Percentiles rank a stretch among this genome's conserved stretches.
These are phyloP conservation scores for Cataglyphis albicans DNA, from an alignment of 2,888 invertebrate genomes.

Conservation along the genomic window DNA sequence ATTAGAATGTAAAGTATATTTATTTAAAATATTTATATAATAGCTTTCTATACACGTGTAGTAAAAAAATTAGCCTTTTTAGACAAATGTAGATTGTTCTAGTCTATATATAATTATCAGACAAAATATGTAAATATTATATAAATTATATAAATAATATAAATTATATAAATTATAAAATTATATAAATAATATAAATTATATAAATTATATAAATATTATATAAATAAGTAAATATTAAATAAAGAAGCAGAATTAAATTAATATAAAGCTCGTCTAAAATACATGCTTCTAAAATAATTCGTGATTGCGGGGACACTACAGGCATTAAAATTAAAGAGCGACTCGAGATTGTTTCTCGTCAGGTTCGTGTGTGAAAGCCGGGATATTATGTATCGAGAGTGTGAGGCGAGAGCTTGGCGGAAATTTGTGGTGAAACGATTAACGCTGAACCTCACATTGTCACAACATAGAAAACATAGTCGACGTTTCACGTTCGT, in stretches of 20 bases:
- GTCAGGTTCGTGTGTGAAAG: neutral
- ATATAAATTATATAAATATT: no score
- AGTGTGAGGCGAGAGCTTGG: neutral
- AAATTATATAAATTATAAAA: no score
- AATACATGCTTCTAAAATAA: neutral
- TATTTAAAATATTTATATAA: no score
- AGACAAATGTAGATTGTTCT: no score
- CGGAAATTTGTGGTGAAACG: slow-evolving; percentile 20
- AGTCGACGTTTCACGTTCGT: slow-evolving; percentile 8
- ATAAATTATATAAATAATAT: no score
- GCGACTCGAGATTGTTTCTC: slow-evolving; percentile 10
- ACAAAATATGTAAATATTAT: neutral
- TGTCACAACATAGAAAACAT: slow-evolving; percentile 5
- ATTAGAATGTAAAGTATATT: neutral
- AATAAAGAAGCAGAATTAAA: neutral
- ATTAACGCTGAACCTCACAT: slow-evolving; percentile 17
- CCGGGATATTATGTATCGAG: slow-evolving; percentile 24
- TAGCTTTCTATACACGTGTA: no score
- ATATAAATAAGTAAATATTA: neutral
- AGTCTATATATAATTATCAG: neutral
- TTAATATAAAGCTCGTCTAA: neutral
- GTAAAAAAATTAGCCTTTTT: no score
- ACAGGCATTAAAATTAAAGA: slow-evolving; percentile 20
- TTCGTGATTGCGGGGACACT: neutral
- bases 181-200: no score